Evolutionary conservation across 2,113 vertebrate species (phyloP).

Genomic region (Chionomys nivalis): DNA sequence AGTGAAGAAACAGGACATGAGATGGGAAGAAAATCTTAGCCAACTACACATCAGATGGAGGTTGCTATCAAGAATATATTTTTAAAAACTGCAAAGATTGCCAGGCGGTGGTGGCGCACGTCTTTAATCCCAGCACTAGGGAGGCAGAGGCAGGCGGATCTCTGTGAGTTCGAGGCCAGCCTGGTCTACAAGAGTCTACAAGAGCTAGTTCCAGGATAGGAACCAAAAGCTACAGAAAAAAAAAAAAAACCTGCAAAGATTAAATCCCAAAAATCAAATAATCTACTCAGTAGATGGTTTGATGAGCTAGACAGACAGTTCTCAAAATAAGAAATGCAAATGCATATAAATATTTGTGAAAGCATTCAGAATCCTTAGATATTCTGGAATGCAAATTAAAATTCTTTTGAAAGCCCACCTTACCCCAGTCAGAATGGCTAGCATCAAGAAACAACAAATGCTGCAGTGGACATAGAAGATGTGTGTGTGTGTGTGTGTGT

Average conservation of each 20-base stretch:
- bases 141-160: no score
- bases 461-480: no score
- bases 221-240: no score
- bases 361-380: background rate
- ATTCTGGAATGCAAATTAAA: background rate
- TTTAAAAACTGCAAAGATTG: no score
- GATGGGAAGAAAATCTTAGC: background rate
- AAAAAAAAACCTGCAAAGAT: no score
- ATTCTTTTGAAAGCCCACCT: background rate
- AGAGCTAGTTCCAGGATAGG: no score
- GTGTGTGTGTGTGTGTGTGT: background rate
- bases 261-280: background rate
- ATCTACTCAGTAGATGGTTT: background rate
- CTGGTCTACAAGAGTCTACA: no score
- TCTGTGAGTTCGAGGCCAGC: no score
- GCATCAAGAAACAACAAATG: background rate
- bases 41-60: background rate
- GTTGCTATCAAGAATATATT: background rate
- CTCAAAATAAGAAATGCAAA: background rate
- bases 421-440: background rate
- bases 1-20: background rate
- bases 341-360: background rate
- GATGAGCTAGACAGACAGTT: background rate
- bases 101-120: no score
- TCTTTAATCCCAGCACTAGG: no score